Evolutionary conservation across 92 coral and sea anemone species (phyloP), one percentile per base, ranked within the genome.

Genomic region (Pocillopora meandrina): DNA sequence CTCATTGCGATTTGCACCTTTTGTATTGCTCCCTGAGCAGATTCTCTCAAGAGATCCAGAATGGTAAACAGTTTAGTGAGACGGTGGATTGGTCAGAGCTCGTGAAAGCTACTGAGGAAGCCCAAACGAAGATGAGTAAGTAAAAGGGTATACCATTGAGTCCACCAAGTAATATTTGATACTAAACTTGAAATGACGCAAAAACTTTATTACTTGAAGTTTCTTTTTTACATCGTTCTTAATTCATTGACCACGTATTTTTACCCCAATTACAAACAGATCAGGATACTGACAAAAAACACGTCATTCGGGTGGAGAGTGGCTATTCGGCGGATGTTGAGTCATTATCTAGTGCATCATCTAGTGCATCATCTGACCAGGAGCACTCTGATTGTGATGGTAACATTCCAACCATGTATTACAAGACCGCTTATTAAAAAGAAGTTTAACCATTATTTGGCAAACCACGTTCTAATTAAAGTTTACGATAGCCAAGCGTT

Each of bases 81-180:
- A 12, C 47, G 7, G 21, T 56, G 9, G 78, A 74, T 21, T 74
- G 63, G 64, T 74, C 21, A 20, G 65, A 73, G 52, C 62, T 73
- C 11, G 17, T 56, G 12, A 57, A 12, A 55, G 77, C 62, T 56
- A 16, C 17, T 57, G 5, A 56, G 36, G 78, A 36, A 74, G 36
- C 78, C 2, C 78, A 74, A 11, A 14, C n/a, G 9, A 16, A 74
- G 26, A 34, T 10, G 20, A 36, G 62, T 73, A 19, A 56, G 77
- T 73, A 73, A 64, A 26, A 64, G 12, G 34, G 14, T 57, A 1
- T 57, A 9, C 61, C 31, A 23, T 23, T 23, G 26, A 26, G 31
- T 0, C 31, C 1, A 26, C 0, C 31, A 26, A 0, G 0, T 26
- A 1, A 26, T 26, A 1, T 26, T 26, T 26, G 31, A 0, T 1